These are phyloP conservation scores for Xylocampa areola DNA, from an alignment of 2,888 invertebrate genomes.

Conservation along the genomic window DNA sequence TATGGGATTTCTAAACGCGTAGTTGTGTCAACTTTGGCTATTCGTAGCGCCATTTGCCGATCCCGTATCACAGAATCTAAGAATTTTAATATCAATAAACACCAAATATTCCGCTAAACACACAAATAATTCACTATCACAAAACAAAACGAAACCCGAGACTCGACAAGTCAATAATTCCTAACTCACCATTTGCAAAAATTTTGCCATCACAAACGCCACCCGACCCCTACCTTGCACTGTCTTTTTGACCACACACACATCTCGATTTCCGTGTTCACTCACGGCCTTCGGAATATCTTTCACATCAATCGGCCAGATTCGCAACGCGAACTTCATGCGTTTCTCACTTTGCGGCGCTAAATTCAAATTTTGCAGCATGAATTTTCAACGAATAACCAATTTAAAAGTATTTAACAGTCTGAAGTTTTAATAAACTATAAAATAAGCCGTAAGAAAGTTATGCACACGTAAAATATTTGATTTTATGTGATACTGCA, in stretches of 20 bases:
- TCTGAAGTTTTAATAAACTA: neutral
- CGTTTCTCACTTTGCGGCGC: conserved; percentile 83
- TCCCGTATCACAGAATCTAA: conserved; percentile 86
- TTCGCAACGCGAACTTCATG: conserved; percentile 90
- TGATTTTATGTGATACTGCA: conserved; percentile 12
- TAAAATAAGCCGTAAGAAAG: neutral
- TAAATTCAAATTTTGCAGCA: conserved; percentile 82
- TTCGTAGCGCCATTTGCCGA: conserved; percentile 90
- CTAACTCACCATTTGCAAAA: conserved; percentile 94
- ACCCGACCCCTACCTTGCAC: conserved; percentile 94
- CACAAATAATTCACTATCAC: conserved; percentile 84
- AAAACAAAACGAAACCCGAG: conserved; percentile 74
- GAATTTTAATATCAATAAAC: conserved; percentile 83
- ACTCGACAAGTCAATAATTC: conserved; percentile 83
- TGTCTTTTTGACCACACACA: conserved; percentile 91
- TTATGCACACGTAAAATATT: conserved; percentile 1
- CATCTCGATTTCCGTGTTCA: conserved; percentile 90
- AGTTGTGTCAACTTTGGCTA: conserved; percentile 89
- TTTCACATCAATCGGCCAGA: conserved; percentile 91
- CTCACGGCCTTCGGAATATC: conserved; percentile 92
- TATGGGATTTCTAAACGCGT: conserved; percentile 88
- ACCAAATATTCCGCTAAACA: conserved; percentile 80
- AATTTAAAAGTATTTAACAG: conserved; percentile 1
- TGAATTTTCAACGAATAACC: conserved; percentile 31
- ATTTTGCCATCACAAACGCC: conserved; percentile 94